Evolutionary conservation across 2,113 vertebrate genomes (phyloP), one percentile per base, ranked within the genome.

Genomic region (Suncus etruscus): DNA sequence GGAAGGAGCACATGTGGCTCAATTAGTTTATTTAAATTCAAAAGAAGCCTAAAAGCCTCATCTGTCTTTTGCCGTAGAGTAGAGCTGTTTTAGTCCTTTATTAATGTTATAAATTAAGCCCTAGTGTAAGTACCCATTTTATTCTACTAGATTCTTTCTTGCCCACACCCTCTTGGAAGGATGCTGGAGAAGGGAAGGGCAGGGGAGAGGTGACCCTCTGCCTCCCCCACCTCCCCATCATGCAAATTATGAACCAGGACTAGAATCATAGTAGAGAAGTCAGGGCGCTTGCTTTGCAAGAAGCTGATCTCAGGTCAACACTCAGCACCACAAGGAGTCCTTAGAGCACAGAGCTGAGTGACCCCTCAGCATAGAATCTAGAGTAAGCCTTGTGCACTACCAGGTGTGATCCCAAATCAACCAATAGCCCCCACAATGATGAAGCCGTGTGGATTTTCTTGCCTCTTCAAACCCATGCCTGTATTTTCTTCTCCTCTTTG

Each of bases 11-110:
- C 85, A 29, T 73, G 48, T 65, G 76, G 76, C 77, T 91, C 87
- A 83, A 48, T 93, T 87, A 48, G 69, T 91, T 94, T 82, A 80
- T 92, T 94, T 94, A 94, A 92, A 92, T 95, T 87, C 82, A 83
- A 61, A 94, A 93, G 72, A 82, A 89, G 47, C 25, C 85, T 91
- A 58, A 93, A 87, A 90, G 61, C 75, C 54, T 93, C 61, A 90
- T 91, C 61, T 58, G 78, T 91, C 89, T 69, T 45, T 91, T 73
- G 79, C 88, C 39, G 70, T 77, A 14, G 24, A 93, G 51, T 22
- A 75, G 47, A 48, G 87, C 82, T 76, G 11, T 76, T 73, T 93
- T 8, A 29, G 66, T 66, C 2, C 45, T 32, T 24, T 47, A 81
- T 79, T 91, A 83, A 91, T 50, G 39, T 85, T n/a, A 25, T 87